Base-by-base conservation (phyloP, 2,113 vertebrate genomes). In the Chaenogobius annularis region DNA sequence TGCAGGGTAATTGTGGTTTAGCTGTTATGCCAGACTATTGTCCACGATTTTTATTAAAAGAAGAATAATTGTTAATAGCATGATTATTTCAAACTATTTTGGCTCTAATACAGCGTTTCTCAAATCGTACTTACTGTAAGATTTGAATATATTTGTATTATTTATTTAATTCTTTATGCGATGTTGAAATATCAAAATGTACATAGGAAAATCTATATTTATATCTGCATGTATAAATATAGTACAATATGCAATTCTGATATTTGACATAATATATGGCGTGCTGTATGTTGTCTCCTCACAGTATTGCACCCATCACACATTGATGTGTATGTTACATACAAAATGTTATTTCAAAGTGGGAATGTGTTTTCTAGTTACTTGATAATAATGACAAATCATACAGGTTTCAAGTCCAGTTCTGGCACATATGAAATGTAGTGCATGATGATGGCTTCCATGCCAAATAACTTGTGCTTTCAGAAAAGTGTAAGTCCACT, bases 1-100 rank as follows among this genome's bases (percentile, higher is more conserved):
- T 92, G 92, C 95, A 95, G 94, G 94, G 92, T 94, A 91, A 93
- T 90, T 87, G 90, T 94, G 94, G 90, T 93, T 91, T 94, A 95
- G 94, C 94, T 93, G 92, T 94, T 93, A 93, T 92, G 79, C 83
- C 90, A 90, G 90, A 90, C 77, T 84, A 66, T 87, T 89, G 88
- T 87, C 86, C 83, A 85, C 83, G 40, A 65, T 81, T 87, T 84
- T 73, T 75, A 72, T 66, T 20, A 84, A 83, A 74, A 72, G n/a
- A 87, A 78, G 86, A 87, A 88, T 84, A 86, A 86, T 85, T 89
- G 82, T 88, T 85, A 78, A 83, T 84, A 86, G 80, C 79, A 77
- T 88, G 71, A 83, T 81, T 83, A 88, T 86, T 87, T 92, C 70
- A 90, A 81, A 84, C 79, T 87, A 79, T 91, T 91, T 88, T 85